Conservation (phyloP, 1,140 invertebrate species). For the Drosophila subobscura region DNA sequence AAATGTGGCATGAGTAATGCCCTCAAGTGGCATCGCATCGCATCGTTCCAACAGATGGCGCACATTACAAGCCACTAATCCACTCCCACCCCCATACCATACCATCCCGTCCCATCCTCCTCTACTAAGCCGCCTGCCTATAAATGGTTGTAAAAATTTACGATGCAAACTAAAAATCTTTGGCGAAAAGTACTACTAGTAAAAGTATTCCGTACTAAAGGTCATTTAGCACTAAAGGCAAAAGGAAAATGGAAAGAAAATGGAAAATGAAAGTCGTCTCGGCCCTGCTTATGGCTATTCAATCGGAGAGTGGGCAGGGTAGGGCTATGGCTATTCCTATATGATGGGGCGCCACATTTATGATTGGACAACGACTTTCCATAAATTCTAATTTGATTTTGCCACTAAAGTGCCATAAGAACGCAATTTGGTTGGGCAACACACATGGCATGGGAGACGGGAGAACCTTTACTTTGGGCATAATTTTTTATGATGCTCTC, state of each 20-base stretch:
- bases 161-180: constrained; percentile 68
- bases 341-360: constrained; percentile 60
- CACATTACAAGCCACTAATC: constrained; percentile 76
- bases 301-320: constrained; percentile 19
- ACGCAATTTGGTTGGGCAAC: constrained; percentile 59
- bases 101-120: constrained; percentile 14
- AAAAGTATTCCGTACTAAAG: constrained; percentile 23
- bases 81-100: constrained; percentile 23
- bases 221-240: constrained; percentile 18
- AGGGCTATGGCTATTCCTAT: background rate
- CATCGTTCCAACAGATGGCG: constrained; percentile 57
- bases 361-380: constrained; percentile 73
- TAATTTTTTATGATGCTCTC: constrained; percentile 80
- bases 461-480: constrained; percentile 67
- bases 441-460: background rate
- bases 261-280: constrained; percentile 12
- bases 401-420: constrained; percentile 82
- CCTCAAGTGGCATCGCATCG: constrained; percentile 59
- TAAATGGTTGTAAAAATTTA: constrained; percentile 51
- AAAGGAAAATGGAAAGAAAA: constrained; percentile 1
- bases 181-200: background rate
- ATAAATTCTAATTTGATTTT: constrained; percentile 83
- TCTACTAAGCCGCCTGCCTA: background rate
- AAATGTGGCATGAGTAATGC: constrained; percentile 81
- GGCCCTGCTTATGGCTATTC: constrained; percentile 59